Conservation (phyloP, 2,113 vertebrate species). For the Neomonachus schauinslandi region DNA sequence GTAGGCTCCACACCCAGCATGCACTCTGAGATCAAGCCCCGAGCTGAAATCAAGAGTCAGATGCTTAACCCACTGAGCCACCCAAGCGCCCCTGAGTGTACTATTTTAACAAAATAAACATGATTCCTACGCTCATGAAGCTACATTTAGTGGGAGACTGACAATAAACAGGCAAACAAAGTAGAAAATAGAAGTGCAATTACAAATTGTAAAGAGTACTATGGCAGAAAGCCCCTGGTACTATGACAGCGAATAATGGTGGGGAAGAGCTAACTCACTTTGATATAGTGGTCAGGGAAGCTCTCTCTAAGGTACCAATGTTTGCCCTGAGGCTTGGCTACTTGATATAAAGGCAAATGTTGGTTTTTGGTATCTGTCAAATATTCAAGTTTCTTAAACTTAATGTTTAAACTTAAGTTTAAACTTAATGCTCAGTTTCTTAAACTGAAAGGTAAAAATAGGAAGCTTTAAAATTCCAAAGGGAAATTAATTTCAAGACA, state of each 20-base stretch:
- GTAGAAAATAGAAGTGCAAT: neutral
- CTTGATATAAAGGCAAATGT: neutral
- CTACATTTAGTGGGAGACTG: neutral
- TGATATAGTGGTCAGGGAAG: neutral
- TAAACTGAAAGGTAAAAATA: neutral
- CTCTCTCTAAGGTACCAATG: neutral
- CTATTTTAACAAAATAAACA: conserved; percentile 23
- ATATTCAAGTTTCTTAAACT: neutral
- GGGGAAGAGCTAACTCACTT: neutral
- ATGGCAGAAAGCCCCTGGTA: neutral
- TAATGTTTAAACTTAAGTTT: too few relatives aligned
- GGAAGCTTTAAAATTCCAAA: conserved; percentile 20
- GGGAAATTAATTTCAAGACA: neutral
- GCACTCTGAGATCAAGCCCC: neutral
- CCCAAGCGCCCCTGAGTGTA: neutral
- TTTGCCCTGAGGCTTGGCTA: neutral
- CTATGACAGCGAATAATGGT: neutral
- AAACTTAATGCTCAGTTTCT: neutral
- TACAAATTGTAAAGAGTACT: neutral
- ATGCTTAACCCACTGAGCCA: neutral
- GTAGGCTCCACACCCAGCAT: neutral
- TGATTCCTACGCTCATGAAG: neutral
- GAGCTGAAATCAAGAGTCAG: neutral
- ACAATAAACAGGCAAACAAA: neutral
- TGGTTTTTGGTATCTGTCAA: conserved; percentile 7